Conservation (phyloP, 2,888 invertebrate species). For the Spodoptera exigua region DNA sequence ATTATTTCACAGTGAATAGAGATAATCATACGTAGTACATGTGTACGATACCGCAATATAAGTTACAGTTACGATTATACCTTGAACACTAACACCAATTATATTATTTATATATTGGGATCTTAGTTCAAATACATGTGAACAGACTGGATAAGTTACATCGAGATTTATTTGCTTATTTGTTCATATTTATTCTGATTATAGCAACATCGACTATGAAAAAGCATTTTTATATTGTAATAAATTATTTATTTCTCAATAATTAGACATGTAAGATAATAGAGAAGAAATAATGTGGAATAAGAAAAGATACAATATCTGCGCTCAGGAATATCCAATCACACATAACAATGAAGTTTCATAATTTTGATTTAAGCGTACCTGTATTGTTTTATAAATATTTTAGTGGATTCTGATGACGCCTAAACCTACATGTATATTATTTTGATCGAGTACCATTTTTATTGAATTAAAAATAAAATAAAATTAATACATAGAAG, state of each 20-base stretch:
- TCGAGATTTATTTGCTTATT: slow-evolving; percentile 21
- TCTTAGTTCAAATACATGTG: slow-evolving; percentile 13
- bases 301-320: slow-evolving; percentile 27
- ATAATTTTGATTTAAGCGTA: slow-evolving; percentile 50
- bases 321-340: slow-evolving; percentile 30
- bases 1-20: slow-evolving; percentile 55
- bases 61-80: slow-evolving; percentile 45
- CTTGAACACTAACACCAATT: slow-evolving; percentile 51
- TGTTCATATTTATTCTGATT: slow-evolving; percentile 39
- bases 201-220: slow-evolving; percentile 36
- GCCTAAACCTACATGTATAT: slow-evolving; percentile 33
- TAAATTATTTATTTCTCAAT: slow-evolving; percentile 40
- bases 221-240: slow-evolving; percentile 25
- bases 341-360: slow-evolving; percentile 39
- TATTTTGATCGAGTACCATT: slow-evolving; percentile 52
- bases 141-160: slow-evolving; percentile 34
- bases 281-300: not conserved
- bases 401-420: slow-evolving; percentile 16
- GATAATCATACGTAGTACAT: slow-evolving; percentile 49
- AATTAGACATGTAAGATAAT: slow-evolving; percentile 32
- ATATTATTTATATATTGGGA: slow-evolving; percentile 37
- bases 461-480: slow-evolving; percentile 45
- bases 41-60: slow-evolving; percentile 50
- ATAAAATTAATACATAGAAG: slow-evolving; percentile 56
- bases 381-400: slow-evolving; percentile 26